Evolutionary conservation across 2,113 vertebrate species (phyloP).

Genomic region (Myxocyprinus asiaticus): DNA sequence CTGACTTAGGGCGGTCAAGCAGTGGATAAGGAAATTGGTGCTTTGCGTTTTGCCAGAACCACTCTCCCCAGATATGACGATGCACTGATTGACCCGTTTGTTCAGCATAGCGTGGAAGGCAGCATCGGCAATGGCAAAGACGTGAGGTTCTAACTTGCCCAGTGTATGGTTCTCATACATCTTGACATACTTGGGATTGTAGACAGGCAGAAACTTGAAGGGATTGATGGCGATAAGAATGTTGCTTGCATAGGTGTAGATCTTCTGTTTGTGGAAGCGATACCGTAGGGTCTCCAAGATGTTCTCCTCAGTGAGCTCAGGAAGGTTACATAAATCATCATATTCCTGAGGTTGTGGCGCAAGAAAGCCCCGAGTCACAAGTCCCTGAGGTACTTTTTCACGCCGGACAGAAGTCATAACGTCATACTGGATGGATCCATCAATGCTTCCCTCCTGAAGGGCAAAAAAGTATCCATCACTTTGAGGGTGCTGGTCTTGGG

Average conservation of each 20-base stretch:
- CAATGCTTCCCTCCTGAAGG: conserved; percentile 75
- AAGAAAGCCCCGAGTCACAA: conserved; percentile 76
- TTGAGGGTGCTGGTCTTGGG: conserved; percentile 79
- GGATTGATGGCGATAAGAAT: conserved; percentile 93
- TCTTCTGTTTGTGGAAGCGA: conserved; percentile 85
- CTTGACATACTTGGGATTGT: conserved; percentile 95
- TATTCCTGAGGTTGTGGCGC: conserved; percentile 74
- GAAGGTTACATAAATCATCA: conserved; percentile 87
- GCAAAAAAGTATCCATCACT: conserved; percentile 86
- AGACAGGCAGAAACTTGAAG: conserved; percentile 91
- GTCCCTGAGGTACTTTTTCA: conserved; percentile 66
- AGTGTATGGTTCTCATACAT: conserved; percentile 92
- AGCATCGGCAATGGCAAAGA: conserved; percentile 89
- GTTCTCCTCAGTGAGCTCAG: conserved; percentile 76
- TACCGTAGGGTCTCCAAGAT: conserved; percentile 79
- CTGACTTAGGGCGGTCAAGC: conserved; percentile 91
- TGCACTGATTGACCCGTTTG: conserved; percentile 85
- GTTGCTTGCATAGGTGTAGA: conserved; percentile 89
- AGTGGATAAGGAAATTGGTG: conserved; percentile 94
- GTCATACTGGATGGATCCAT: conserved; percentile 56
- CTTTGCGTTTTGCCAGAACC: conserved; percentile 95
- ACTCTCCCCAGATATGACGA: conserved; percentile 91
- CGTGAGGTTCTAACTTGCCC: conserved; percentile 88
- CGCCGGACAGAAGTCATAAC: conserved; percentile 57
- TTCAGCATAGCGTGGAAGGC: conserved; percentile 89